phyloP scores from a whole-genome alignment of 2,113 vertebrate species.

The Semicossyphus pulcher region DNA sequence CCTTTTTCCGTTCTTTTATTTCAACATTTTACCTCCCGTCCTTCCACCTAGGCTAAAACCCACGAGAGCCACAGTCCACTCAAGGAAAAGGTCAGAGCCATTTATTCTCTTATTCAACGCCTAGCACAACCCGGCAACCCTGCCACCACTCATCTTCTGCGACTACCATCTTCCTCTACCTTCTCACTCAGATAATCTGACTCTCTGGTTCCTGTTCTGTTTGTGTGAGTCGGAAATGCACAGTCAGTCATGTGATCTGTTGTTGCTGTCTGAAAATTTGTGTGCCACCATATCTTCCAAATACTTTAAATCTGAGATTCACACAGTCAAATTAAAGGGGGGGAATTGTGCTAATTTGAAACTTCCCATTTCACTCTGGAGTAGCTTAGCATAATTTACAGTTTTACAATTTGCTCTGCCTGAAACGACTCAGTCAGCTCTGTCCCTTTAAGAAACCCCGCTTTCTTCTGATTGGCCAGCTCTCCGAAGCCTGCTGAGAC shows the following conservation, averaged over 20 bases:
- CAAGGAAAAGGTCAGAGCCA: conserved; percentile 75
- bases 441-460: too few relatives aligned
- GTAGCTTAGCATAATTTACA: too few relatives aligned
- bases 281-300: background rate
- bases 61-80: conserved; percentile 68
- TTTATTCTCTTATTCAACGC: conserved; percentile 55
- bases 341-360: too few relatives aligned
- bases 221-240: too few relatives aligned
- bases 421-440: too few relatives aligned
- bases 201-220: conserved; percentile 1
- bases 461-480: too few relatives aligned
- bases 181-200: background rate
- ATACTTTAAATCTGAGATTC: background rate
- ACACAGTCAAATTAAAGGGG: background rate
- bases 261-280: background rate
- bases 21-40: conserved; percentile 56
- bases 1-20: conserved; percentile 49
- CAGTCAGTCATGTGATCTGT: background rate
- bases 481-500: too few relatives aligned
- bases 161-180: background rate
- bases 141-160: background rate
- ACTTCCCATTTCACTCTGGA: too few relatives aligned
- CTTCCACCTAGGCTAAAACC: conserved; percentile 63
- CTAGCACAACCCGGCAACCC: conserved; percentile 5
- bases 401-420: too few relatives aligned